Base-by-base conservation (phyloP, 2,888 invertebrate genomes). In the Cyaniris semiargus region DNA sequence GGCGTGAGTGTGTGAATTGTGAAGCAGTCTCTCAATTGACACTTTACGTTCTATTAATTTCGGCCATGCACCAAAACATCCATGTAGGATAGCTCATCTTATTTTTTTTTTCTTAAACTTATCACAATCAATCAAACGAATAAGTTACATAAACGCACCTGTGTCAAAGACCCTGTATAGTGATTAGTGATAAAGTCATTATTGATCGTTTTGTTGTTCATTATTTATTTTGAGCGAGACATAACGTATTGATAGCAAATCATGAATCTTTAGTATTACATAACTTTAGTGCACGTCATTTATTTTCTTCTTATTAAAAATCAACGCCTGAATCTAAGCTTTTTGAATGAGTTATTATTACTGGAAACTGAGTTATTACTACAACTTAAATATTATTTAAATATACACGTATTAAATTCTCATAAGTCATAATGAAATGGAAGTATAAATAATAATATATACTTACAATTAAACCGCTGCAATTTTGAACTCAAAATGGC, bases 211-310 rank as follows among this genome's bases (percentile, higher is more conserved):
- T 66, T 15, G 18, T 31, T 31, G 18, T 66, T 66, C 66, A 66
- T 66, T 66, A 66, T 60, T 60, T 60, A 60, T 27, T 66, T 66
- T 66, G 27, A 66, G 18, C 15, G 27, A 27, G 66, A 15, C 66
- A 31, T 66, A 66, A 66, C 66, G 66, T 15, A 27, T 31, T 66
- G 27, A 66, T 27, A 66, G 66, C 15, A 6, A 66, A 5, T 27
- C 66, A 66, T 66, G 18, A 27, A 66, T 66, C 15, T 13, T 66
- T 18, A 53, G 1, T 53, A 27, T 66, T 66, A 27, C 27, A 31
- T 6, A 66, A 27, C 66, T 66, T 15, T 27, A 31, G 5, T 66
- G 6, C 15, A 15, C 23, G 13, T 66, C 13, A 6, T 66, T 60
- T 21, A 23, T 27, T 27, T 66, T 31, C 15, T 15, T 66, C 27